Conservation (phyloP, 2,113 vertebrate genomes). For the Odobenus rosmarus region DNA sequence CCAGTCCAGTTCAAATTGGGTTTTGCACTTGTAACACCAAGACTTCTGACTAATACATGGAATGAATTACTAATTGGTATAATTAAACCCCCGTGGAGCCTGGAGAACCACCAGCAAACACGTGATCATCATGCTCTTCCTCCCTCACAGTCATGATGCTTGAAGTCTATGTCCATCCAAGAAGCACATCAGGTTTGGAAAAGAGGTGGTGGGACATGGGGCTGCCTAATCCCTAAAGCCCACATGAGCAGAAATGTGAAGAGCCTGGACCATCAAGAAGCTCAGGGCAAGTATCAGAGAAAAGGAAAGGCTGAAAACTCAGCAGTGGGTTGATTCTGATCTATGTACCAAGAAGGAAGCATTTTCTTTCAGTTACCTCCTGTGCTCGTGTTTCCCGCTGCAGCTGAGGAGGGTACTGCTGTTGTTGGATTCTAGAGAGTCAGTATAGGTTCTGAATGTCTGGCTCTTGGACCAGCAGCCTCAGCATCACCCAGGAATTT, state of each 20-base stretch:
- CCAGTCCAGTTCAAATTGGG: not conserved
- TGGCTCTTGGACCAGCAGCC: not conserved
- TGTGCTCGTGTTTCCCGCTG: not conserved
- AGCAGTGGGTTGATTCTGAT: not conserved
- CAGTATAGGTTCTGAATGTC: not conserved
- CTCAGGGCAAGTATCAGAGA: not conserved
- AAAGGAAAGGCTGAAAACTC: not conserved
- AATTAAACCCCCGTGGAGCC: not conserved
- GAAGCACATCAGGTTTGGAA: not conserved
- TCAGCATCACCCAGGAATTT: not conserved
- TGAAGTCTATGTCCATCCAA: not conserved
- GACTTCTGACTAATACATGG: not conserved
- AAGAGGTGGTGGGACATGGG: not conserved
- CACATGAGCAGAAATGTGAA: not conserved
- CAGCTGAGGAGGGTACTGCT: not conserved
- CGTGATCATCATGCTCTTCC: not conserved
- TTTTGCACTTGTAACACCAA: slow-evolving; percentile 9
- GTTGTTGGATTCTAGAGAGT: accelerated
- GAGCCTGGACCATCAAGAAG: not conserved
- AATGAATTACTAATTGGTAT: not conserved
- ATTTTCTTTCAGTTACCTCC: not conserved
- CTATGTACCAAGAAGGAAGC: not conserved
- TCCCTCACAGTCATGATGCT: not conserved
- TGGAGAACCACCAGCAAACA: not conserved
- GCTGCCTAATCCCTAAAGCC: not conserved